Conservation (phyloP, 2,113 vertebrate genomes). For the Otis tarda region DNA sequence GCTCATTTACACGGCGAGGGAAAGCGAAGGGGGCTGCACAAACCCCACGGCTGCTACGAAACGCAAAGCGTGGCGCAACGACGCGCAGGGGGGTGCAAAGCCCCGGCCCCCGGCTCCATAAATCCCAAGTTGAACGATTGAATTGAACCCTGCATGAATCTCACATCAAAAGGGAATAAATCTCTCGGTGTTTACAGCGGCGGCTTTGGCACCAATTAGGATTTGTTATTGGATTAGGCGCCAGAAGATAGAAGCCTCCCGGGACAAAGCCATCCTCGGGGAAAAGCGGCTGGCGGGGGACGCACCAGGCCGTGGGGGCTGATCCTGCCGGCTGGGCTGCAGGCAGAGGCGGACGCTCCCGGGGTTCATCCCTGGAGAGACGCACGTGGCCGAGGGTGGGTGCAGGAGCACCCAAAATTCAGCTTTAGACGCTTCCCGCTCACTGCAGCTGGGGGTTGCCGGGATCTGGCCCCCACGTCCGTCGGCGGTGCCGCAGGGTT, state of each 20-base stretch:
- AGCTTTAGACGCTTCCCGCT: accelerated
- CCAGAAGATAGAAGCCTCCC: neutral
- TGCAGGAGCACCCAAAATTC: neutral
- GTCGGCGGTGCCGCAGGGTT: accelerated
- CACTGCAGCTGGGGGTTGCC: neutral
- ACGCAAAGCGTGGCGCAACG: accelerated
- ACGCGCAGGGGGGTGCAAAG: neutral
- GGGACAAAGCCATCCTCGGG: neutral
- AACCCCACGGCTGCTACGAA: neutral
- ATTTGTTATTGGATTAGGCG: neutral
- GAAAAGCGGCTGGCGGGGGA: neutral
- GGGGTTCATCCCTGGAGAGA: neutral
- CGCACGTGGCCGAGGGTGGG: accelerated
- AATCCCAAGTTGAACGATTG: neutral
- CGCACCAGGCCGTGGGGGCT: accelerated
- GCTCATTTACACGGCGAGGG: accelerated
- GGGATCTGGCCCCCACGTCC: neutral
- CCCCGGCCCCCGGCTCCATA: accelerated
- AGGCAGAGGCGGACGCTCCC: accelerated
- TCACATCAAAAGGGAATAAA: neutral
- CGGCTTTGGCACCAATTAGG: neutral
- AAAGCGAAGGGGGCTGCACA: neutral
- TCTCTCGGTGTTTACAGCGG: neutral
- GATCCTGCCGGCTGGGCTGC: neutral
- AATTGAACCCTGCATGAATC: neutral